Base-by-base conservation (phyloP, 1,140 invertebrate species). In the Zaprionus taronus region DNA sequence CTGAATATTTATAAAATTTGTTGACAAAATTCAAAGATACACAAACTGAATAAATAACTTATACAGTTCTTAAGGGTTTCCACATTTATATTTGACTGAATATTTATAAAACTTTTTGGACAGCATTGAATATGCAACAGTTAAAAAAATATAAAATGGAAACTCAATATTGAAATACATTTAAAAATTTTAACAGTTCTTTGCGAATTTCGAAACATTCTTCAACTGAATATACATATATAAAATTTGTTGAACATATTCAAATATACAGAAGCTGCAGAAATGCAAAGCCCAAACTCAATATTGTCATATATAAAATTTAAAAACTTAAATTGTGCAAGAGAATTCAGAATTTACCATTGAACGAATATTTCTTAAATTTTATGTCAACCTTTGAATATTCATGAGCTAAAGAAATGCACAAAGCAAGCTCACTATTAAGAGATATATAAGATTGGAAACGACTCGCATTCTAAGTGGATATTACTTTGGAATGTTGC, bases 401-500 rank as follows among this genome's bases (percentile, higher is more conserved):
- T 17, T 6, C n/a, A 17, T 17, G n/a, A 22, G 4, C 11, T 22
- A 11, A 12, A 22, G 20, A 12, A 51, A 51, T 14, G 9, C 20
- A 14, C 2, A 17, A 6, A n/a, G 0, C 1, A 6, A 44, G 17
- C 41, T n/a, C 11, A 11, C 5, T 14, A 76, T 34, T 62, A 44
- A 47, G 53, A n/a, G 5, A 17, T 47, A 47, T 47, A 1, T 9
- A 47, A 47, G 2, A 47, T 17, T 17, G 3, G 11, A 47, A 2
- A 11, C 7, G 0, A n/a, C 17, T 47, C 6, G 6, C n/a, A 47
- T 72, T 65, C 38, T 60, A 12, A 64, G 26, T 55, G 15, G 47
- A 34, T 60, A 5, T 17, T 31, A 34, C 58, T 38, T 75, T 61
- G 53, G 61, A 60, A 58, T 64, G 36, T 20, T 34, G 15, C 20